Percentiles rank a stretch among this genome's conserved stretches.
Conservation (phyloP, 1,140 invertebrate species). For the Zaprionus camerounensis region DNA sequence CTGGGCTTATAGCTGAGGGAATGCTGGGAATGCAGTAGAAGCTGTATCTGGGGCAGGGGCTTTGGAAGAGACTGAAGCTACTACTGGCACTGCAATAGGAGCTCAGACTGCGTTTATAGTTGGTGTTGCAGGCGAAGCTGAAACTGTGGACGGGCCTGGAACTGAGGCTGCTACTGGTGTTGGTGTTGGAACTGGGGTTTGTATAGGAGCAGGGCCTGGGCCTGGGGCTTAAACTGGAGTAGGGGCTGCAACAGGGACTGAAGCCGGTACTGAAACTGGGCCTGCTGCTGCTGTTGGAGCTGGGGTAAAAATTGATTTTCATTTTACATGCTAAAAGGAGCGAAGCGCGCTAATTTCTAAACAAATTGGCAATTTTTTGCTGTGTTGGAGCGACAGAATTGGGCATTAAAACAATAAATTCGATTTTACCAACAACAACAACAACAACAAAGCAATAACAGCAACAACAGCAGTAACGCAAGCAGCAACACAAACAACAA, state of each 20-base stretch:
- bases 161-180: not conserved
- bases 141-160: no score
- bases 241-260: not conserved
- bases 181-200: not conserved
- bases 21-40: no score
- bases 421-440: conserved; percentile 57
- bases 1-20: no score
- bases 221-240: not conserved
- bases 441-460: not conserved
- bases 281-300: not conserved
- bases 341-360: conserved; percentile 79
- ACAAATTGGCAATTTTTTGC: conserved; percentile 77
- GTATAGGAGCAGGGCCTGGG: no score
- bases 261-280: not conserved
- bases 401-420: conserved; percentile 83
- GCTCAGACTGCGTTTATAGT: no score
- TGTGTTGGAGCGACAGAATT: conserved; percentile 62
- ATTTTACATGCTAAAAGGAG: conserved; percentile 68
- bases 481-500: conserved; percentile 40
- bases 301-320: conserved; percentile 71
- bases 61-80: no score
- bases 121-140: no score
- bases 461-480: conserved; percentile 30
- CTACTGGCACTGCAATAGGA: no score
- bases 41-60: no score